phyloP scores from a whole-genome alignment of 2,888 invertebrate species.

The Neoaliturus tenellus region DNA sequence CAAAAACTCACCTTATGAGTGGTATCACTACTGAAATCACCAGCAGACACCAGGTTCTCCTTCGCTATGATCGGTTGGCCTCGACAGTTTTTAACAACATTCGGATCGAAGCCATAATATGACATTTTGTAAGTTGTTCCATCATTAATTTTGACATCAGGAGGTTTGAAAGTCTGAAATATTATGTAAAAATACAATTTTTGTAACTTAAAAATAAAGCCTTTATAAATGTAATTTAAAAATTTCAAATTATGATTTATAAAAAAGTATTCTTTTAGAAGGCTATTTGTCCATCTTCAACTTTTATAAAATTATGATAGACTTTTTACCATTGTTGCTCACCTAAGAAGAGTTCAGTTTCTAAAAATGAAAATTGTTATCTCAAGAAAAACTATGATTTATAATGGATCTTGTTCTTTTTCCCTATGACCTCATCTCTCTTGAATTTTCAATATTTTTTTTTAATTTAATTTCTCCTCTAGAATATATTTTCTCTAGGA shows the following conservation, averaged over 20 bases:
- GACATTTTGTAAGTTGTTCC: constrained; percentile 71
- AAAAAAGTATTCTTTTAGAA: background rate
- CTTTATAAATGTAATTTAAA: background rate
- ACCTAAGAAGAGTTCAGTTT: background rate
- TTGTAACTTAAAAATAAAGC: background rate
- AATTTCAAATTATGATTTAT: no score
- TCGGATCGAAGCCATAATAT: constrained; percentile 69
- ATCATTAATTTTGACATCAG: constrained; percentile 67
- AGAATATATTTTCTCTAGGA: no score
- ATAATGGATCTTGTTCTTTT: no score
- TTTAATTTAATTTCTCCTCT: no score
- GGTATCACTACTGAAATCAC: constrained; percentile 68
- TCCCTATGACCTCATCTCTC: no score
- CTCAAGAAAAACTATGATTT: no score
- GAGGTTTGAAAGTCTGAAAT: constrained; percentile 68
- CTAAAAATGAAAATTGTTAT: no score
- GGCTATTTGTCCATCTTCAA: no score
- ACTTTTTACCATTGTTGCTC: background rate
- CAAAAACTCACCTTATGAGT: constrained; percentile 71
- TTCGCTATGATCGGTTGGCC: constrained; percentile 67
- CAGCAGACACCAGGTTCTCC: constrained; percentile 61
- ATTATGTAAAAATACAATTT: constrained; percentile 50
- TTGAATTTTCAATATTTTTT: no score
- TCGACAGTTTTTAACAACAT: constrained; percentile 58
- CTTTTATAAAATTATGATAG: background rate